Base-by-base conservation (phyloP, 2,888 invertebrate genomes). In the Rotaria macrura region DNA sequence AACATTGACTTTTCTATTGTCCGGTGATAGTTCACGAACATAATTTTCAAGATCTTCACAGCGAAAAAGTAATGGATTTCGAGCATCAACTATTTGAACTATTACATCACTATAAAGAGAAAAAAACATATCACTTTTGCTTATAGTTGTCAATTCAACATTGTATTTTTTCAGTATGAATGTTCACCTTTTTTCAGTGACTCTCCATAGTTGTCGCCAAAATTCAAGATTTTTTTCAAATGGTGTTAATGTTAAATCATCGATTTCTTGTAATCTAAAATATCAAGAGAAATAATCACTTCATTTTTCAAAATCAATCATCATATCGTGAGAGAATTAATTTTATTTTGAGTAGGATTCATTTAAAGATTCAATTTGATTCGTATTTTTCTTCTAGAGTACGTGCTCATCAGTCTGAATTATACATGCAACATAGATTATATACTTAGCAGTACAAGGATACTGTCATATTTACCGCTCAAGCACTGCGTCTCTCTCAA, bases 171-270 rank as follows among this genome's bases (percentile, higher is more conserved):
- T n/a, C 29, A 10, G n/a, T 43, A 5, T 40, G 40, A 49, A 7
- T 12, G 25, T 34, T 52, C 90, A 91, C 89, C 93, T 93, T 88
- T 95, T 93, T 91, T 99, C 99, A n/a, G 99, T 93, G 0, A 99
- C 98, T 88, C 98, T 93, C 99, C 99, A 99, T 54, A 99, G 91
- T 90, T 99, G 99, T 84, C 97, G 93, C 99, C 99, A 99, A 88
- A 99, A 95, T 90, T 99, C 97, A 38, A 98, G 91, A 91, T 99
- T 99, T 89, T 96, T 95, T 89, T 99, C 99, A 91, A 96, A 99
- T 0, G 99, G 99, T 0, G 99, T 99, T 87, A 99, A 91, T 95
- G 92, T 5, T 40, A 85, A 52, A 84, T 72, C 54, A 55, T 85
- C 85, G 29, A 54, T 54, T 40, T 85, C 83, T 85, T 85, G 86